Evolutionary conservation across 2,888 invertebrate species (phyloP).

Genomic region (Diarsia brunnea): DNA sequence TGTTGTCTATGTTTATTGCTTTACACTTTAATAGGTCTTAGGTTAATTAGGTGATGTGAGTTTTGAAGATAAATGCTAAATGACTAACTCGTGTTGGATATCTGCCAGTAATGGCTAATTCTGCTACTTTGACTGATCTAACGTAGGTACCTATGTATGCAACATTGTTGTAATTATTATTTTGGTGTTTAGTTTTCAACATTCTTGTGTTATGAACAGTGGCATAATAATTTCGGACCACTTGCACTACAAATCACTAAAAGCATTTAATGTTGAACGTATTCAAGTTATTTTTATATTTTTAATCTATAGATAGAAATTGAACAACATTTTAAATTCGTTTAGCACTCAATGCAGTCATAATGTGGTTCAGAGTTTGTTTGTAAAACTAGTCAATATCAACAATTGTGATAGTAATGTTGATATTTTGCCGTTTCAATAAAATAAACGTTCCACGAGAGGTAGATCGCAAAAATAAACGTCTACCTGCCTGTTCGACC

Average conservation of each 20-base stretch:
- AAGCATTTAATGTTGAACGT: not conserved
- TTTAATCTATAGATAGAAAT: not conserved
- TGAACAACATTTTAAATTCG: not conserved
- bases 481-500: conserved; percentile 64
- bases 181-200: conserved; percentile 4
- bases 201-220: not conserved
- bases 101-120: conserved; percentile 39
- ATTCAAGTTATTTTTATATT: not conserved
- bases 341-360: not conserved
- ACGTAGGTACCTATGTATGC: not conserved
- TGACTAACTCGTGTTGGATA: conserved; percentile 45
- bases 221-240: not conserved
- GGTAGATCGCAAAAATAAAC: conserved; percentile 67
- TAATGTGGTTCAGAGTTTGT: not conserved
- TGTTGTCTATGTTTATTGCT: conserved; percentile 9
- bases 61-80: conserved; percentile 50
- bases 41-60: conserved; percentile 55
- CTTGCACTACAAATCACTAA: not conserved
- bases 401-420: conserved; percentile 19
- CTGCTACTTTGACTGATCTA: conserved; percentile 12
- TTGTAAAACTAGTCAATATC: conserved; percentile 3
- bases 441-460: conserved; percentile 41
- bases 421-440: conserved; percentile 31
- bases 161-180: conserved; percentile 22
- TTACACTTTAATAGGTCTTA: conserved; percentile 31